Percentiles rank a stretch among this genome's conserved stretches.
phyloP scores from a whole-genome alignment of 2,113 vertebrate species.

The Ariopsis seemanni region DNA sequence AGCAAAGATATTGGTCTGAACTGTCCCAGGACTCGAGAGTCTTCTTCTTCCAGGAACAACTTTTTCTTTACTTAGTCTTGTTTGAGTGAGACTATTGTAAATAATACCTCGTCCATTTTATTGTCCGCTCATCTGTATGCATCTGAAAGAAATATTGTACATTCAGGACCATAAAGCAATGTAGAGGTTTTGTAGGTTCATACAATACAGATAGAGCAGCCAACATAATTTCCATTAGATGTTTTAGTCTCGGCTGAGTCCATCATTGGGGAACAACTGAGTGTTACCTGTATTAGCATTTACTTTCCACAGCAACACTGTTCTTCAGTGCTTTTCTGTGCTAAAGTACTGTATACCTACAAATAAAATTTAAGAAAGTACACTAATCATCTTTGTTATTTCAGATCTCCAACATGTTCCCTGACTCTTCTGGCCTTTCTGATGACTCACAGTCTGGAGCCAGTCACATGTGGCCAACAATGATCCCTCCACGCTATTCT shows the following conservation, averaged over 20 bases:
- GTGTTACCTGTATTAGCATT: background rate
- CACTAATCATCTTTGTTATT: slow-evolving; percentile 37
- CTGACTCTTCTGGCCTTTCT: slow-evolving; percentile 86
- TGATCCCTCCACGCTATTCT: slow-evolving; percentile 88
- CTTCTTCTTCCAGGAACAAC: too few relatives aligned
- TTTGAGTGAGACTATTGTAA: background rate
- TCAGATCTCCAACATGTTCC: slow-evolving; percentile 84
- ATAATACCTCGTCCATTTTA: background rate
- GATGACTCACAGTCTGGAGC: slow-evolving; percentile 91
- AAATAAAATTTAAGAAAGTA: background rate
- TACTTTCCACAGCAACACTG: background rate
- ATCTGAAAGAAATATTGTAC: background rate
- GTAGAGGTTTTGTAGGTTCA: background rate
- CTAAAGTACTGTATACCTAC: background rate
- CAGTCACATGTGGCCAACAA: slow-evolving; percentile 92
- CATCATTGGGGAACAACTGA: background rate
- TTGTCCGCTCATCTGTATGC: background rate
- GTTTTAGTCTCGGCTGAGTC: background rate
- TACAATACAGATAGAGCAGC: background rate
- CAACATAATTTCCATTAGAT: background rate
- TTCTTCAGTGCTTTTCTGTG: background rate
- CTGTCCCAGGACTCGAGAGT: too few relatives aligned
- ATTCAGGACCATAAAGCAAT: background rate
- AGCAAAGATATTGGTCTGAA: too few relatives aligned
- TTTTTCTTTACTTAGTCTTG: background rate